phyloP scores from a whole-genome alignment of 2,113 vertebrate genomes.

The Agelaius tricolor region DNA sequence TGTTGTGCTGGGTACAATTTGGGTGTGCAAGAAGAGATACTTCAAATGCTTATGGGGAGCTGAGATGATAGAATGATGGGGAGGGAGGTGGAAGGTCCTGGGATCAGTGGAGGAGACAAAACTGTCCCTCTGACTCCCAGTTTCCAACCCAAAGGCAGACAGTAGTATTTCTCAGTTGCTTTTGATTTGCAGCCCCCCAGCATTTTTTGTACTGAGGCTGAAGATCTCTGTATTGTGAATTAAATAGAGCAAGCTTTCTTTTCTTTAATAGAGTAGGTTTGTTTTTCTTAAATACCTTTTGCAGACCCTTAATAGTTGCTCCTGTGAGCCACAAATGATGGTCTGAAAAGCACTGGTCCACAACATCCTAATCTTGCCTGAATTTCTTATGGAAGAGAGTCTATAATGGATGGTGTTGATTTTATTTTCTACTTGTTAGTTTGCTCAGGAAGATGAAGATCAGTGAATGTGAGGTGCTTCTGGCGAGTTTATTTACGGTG shows the following conservation, averaged over 20 bases:
- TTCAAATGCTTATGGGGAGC: not conserved
- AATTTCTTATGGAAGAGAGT: not conserved
- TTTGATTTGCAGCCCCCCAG: not conserved
- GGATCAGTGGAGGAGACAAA: not conserved
- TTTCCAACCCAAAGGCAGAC: not conserved
- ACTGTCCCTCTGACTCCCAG: not conserved
- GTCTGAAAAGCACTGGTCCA: not conserved
- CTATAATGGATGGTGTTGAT: not conserved
- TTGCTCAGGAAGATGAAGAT: not conserved
- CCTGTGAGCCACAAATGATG: not conserved
- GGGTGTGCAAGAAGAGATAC: not conserved
- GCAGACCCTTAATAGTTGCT: not conserved
- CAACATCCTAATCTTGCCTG: not conserved
- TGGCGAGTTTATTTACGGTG: constrained; percentile 32
- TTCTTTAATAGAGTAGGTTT: not conserved
- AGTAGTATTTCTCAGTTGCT: not conserved
- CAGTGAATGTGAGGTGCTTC: not conserved
- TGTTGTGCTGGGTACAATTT: not conserved
- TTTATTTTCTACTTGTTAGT: not conserved
- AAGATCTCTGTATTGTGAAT: not conserved
- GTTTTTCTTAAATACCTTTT: not conserved
- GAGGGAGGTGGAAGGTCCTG: not conserved
- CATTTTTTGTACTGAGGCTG: not conserved
- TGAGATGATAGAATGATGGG: not conserved
- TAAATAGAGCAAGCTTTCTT: not conserved